These are phyloP conservation scores for Sebastes vulpes DNA, from an alignment of 2,797 vertebrate species.

Conservation along the genomic window DNA sequence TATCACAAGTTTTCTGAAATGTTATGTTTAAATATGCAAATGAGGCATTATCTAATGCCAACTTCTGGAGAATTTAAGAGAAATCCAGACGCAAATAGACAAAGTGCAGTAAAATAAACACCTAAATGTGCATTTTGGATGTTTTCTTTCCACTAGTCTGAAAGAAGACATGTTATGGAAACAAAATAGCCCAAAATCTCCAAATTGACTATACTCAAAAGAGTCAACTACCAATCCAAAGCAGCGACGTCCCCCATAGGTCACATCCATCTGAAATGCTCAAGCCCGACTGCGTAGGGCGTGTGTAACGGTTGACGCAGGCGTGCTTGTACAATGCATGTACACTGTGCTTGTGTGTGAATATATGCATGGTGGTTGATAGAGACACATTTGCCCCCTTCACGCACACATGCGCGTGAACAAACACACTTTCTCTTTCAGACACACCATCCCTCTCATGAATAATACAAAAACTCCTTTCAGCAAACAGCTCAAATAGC, in stretches of 20 bases:
- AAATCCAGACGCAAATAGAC: too few relatives aligned
- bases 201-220: not conserved
- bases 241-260: not conserved
- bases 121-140: not conserved
- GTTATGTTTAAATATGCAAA: too few relatives aligned
- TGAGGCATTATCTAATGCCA: too few relatives aligned
- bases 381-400: constrained; percentile 37
- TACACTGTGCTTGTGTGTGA: constrained; percentile 35
- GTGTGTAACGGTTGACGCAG: not conserved
- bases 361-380: constrained; percentile 29
- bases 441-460: constrained; percentile 80
- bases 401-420: constrained; percentile 21
- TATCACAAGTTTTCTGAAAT: too few relatives aligned
- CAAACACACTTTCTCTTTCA: constrained; percentile 46
- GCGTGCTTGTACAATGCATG: constrained; percentile 20
- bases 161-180: not conserved
- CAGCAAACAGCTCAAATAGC: constrained; percentile 83
- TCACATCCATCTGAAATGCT: not conserved
- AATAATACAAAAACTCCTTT: constrained; percentile 86
- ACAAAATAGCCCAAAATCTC: not conserved
- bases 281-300: not conserved
- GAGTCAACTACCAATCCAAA: not conserved
- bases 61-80: too few relatives aligned
- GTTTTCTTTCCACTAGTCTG: not conserved
- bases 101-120: not conserved